phyloP scores from a whole-genome alignment of 1,140 invertebrate species.

The Hyles euphorbiae region DNA sequence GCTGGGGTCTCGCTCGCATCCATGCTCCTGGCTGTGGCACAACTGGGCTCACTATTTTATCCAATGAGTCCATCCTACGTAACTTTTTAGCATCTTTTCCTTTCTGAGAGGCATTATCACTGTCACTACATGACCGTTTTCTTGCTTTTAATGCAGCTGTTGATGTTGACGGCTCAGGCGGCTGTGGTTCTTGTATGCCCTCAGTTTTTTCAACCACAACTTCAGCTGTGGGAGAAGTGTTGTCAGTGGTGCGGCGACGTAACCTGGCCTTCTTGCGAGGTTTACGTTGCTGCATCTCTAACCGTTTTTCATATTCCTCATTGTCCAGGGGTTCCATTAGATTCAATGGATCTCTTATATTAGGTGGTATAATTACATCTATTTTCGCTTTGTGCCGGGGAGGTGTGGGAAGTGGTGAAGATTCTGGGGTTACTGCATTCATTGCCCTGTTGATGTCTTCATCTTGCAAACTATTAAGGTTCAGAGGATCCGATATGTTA shows the following conservation, averaged over 20 bases:
- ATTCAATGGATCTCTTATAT: slow-evolving; percentile 94
- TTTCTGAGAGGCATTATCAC: slow-evolving; percentile 64
- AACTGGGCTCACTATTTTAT: slow-evolving; percentile 95
- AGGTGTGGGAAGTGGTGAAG: slow-evolving; percentile 91
- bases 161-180: slow-evolving; percentile 62
- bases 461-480: slow-evolving; percentile 93
- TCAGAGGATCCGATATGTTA: slow-evolving; percentile 95
- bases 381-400: slow-evolving; percentile 87
- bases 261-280: slow-evolving; percentile 77
- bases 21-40: slow-evolving; percentile 91
- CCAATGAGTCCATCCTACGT: slow-evolving; percentile 82
- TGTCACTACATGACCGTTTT: slow-evolving; percentile 69
- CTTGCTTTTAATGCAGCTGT: slow-evolving; percentile 42
- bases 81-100: slow-evolving; percentile 77
- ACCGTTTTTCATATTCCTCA: slow-evolving; percentile 85
- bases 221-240: slow-evolving; percentile 42
- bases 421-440: slow-evolving; percentile 91
- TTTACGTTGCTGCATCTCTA: slow-evolving; percentile 79
- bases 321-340: slow-evolving; percentile 88
- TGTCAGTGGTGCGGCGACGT: slow-evolving; percentile 77
- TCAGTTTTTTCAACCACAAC: slow-evolving; percentile 40
- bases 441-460: slow-evolving; percentile 90
- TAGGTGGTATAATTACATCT: slow-evolving; percentile 94
- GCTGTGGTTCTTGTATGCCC: slow-evolving; percentile 51
- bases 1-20: slow-evolving; percentile 74